Percentiles rank a stretch among this genome's conserved stretches.
These are phyloP conservation scores for Platycheirus rosarum DNA, from an alignment of 2,888 invertebrate genomes.

Conservation along the genomic window DNA sequence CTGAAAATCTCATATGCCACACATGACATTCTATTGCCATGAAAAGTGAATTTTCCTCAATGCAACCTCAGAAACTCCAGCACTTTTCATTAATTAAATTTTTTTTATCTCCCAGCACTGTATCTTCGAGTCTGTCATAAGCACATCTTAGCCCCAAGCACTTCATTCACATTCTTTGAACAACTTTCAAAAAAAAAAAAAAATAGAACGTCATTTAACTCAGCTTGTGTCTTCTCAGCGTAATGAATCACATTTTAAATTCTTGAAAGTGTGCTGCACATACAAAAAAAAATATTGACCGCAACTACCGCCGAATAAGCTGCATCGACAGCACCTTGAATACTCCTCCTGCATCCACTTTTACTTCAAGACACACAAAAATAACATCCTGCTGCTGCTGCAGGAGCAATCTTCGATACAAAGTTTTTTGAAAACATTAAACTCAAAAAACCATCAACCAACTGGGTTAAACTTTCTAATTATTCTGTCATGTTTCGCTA, in stretches of 20 bases:
- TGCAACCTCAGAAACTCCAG: no score
- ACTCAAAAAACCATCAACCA: not conserved
- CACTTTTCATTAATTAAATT: no score
- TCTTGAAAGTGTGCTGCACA: not conserved
- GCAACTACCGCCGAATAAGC: not conserved
- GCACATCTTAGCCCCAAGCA: no score
- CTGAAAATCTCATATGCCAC: no score
- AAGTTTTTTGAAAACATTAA: slow-evolving; percentile 2
- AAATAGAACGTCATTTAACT: not conserved
- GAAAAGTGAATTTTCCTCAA: no score
- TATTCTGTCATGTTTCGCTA: slow-evolving; percentile 29
- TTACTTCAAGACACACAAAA: not conserved
- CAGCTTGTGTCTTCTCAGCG: not conserved
- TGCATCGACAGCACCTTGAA: not conserved
- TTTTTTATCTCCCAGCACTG: no score
- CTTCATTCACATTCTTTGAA: no score
- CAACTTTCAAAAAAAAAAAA: no score
- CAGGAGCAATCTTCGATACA: slow-evolving; percentile 11
- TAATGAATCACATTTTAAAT: not conserved
- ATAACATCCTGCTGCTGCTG: not conserved
- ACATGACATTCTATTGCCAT: no score
- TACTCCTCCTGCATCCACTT: not conserved
- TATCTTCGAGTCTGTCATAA: no score
- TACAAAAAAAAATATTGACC: not conserved
- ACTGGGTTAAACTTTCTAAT: slow-evolving; percentile 46